Base-by-base conservation (phyloP, 2,797 vertebrate species). In the Mormyrops attenuatus region DNA sequence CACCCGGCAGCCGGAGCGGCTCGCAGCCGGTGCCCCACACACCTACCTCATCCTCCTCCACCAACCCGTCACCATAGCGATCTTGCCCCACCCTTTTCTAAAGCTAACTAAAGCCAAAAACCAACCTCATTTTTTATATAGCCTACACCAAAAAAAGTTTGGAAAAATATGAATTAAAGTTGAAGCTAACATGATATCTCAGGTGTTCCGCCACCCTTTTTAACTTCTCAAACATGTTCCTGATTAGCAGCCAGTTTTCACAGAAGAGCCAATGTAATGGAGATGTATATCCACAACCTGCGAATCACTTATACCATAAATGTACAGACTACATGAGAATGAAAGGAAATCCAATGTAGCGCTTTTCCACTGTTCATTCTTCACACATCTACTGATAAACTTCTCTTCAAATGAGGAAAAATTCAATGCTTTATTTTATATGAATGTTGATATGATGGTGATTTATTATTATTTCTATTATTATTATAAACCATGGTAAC, bases 11-110 rank as follows among this genome's bases (percentile, higher is more conserved):
- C 90, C 94, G 93, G n/a, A 89, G 88, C 4, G 91, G 93, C 2
- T 90, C 94, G 15, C 92, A 95, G 89, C 92, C 95, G 0, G 92
- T 93, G 85, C 95, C 96, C 52, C 94, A 97, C 91, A 96, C 96
- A 94, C 96, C 98, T 97, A 98, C 97, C 97, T 99, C 96, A 93
- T 94, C 94, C 73, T 94, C 95, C 93, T 95, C 97, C 95, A 97
- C 94, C 94, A 97, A 96, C 92, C 94, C 95, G 34, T 96, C 97
- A 96, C 98, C 98, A 96, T 98, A 98, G 97, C 91, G 63, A 84
- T 89, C 91, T 92, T 89, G 87, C 91, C 91, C 91, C 91, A 90
- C 38, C 89, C 57, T 52, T 50, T 91, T 91, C 89, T 90, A 47
- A 95, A 88, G 93, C 94, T 95, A 95, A 94, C 92, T 94, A 93